Evolutionary conservation across 2,888 invertebrate species (phyloP), one percentile per base, ranked within the genome.

Genomic region (Machimus rusticus): DNA sequence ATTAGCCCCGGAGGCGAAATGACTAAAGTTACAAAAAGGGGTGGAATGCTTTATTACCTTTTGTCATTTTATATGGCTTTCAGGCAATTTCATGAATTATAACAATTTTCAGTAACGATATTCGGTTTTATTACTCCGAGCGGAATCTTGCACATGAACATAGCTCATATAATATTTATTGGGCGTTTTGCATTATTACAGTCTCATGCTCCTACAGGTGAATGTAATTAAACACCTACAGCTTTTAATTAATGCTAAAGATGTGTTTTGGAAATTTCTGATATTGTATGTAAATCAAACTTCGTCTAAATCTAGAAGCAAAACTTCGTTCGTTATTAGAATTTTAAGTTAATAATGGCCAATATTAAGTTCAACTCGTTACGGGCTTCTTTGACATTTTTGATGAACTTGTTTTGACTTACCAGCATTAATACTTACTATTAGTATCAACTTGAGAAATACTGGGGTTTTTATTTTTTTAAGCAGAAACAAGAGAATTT

Each of bases 51-150:
- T 85, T 85, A 85, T 85, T 74, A 85, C 85, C 85, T 74, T 85
- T 85, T 85, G 85, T 85, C 85, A 85, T 85, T 85, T 85, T 74
- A 85, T 85, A 85, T 85, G 85, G 74, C 74, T 74, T 46, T 85
- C 74, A 85, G 85, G 85, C 85, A 85, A 85, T 85, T 74, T 85
- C 85, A 85, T 85, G 85, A 85, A 85, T 85, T 85, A 85, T 85
- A 74, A 46, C 85, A 85, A 85, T 85, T 85, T 85, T 46, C 46
- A 31, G 74, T 85, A 85, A 85, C 74, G 85, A 74, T 74, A 85
- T 85, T 74, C 85, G 51, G 34, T 57, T 82, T 82, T 57, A 82
- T 82, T 51, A 82, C 82, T 51, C 34, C 57, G 14, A 82, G 19
- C 1, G 23, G 14, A 19, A 31, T 82, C 82, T 82, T 82, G 82